Conservation (phyloP, 2,113 vertebrate genomes). For the Grallaria varia region DNA sequence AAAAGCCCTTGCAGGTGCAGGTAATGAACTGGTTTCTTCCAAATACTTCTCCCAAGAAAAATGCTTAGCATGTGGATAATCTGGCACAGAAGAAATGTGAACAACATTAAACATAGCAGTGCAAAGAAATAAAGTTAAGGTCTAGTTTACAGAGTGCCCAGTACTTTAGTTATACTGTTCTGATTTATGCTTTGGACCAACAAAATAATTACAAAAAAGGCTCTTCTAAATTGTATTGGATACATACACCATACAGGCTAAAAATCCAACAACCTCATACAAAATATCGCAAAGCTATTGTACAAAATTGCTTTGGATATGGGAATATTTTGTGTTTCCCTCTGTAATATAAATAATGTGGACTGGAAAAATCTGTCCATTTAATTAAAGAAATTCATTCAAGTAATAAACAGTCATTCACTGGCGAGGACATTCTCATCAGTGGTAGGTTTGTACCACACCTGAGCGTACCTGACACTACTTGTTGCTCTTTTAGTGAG, state of each 20-base stretch:
- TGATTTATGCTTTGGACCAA: not conserved
- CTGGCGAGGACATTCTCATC: not conserved
- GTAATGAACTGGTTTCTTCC: slow-evolving; percentile 84
- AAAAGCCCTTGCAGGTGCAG: slow-evolving; percentile 86
- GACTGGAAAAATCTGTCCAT: not conserved
- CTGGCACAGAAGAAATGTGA: slow-evolving; percentile 60
- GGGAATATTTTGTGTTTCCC: not conserved
- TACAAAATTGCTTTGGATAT: not conserved
- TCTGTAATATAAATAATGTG: not conserved
- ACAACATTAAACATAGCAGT: not conserved
- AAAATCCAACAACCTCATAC: not conserved
- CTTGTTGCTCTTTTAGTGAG: not conserved
- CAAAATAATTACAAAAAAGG: not conserved
- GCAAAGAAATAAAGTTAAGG: not conserved
- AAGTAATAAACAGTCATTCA: not conserved
- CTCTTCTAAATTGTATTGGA: not conserved
- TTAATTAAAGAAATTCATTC: not conserved
- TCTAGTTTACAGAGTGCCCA: not conserved
- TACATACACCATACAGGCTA: not conserved
- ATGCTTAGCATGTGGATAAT: slow-evolving; percentile 78
- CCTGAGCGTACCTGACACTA: not conserved
- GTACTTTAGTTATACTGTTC: not conserved
- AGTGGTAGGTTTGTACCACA: not conserved
- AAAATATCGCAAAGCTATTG: not conserved
- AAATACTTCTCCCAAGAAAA: slow-evolving; percentile 89